phyloP scores from a whole-genome alignment of 1,140 invertebrate species.

The Wiebesia pumilae region DNA sequence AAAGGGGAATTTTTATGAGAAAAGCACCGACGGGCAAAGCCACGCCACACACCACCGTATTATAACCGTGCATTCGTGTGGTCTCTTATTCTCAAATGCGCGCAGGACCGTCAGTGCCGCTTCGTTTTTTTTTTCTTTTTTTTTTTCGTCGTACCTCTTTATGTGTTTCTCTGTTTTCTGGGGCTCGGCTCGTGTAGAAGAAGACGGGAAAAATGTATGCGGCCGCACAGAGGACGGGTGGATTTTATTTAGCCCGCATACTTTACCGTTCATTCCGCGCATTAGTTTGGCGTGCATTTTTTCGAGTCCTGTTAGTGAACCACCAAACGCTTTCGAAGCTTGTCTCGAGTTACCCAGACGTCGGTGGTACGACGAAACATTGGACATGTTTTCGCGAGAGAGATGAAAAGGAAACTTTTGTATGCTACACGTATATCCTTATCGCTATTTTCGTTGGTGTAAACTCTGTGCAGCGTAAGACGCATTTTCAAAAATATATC shows the following conservation, averaged over 20 bases:
- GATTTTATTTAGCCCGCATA: slow-evolving; percentile 36
- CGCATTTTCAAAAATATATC: no score
- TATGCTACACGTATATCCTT: no score
- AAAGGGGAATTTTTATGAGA: slow-evolving; percentile 65
- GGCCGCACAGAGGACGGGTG: not conserved
- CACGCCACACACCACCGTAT: slow-evolving; percentile 50
- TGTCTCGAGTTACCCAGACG: not conserved
- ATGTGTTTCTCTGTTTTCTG: not conserved
- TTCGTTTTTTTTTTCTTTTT: slow-evolving; percentile 27
- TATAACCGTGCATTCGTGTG: slow-evolving; percentile 56
- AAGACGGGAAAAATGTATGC: not conserved
- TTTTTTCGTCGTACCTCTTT: slow-evolving; percentile 8
- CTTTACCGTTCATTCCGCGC: slow-evolving; percentile 49
- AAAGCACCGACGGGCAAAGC: slow-evolving; percentile 56
- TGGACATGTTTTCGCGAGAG: no score
- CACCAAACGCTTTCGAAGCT: not conserved
- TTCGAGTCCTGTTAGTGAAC: not conserved
- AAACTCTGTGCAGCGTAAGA: no score
- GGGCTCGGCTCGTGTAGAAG: not conserved
- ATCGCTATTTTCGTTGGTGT: no score
- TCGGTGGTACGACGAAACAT: not conserved
- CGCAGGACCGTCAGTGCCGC: not conserved
- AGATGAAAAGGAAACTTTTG: no score
- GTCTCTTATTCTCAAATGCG: slow-evolving; percentile 35
- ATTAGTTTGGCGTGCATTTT: slow-evolving; percentile 22